phyloP scores from a whole-genome alignment of 2,888 invertebrate genomes.

The Hemicrepidius hirtus region DNA sequence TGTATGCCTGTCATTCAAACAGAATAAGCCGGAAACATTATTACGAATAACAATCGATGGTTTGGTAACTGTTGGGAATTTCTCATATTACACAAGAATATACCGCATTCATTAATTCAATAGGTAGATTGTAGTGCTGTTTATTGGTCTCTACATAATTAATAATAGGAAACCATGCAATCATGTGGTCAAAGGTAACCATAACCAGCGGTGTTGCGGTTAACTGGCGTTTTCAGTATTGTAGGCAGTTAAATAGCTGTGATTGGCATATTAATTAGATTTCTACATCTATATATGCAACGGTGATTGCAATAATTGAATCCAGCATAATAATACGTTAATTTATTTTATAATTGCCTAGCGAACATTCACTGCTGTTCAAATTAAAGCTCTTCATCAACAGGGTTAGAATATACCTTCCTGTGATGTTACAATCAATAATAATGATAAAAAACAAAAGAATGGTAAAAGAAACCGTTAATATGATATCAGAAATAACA shows the following conservation, averaged over 20 bases:
- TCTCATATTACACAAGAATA: neutral
- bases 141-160: constrained; percentile 44
- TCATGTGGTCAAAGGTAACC: constrained; percentile 44
- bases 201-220: constrained; percentile 42
- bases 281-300: constrained; percentile 37
- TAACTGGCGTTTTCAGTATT: constrained; percentile 51
- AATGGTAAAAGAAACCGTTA: neutral
- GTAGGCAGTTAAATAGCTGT: constrained; percentile 46
- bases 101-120: constrained; percentile 31
- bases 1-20: too few relatives aligned
- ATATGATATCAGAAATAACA: neutral
- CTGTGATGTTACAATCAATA: neutral
- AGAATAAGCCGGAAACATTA: too few relatives aligned
- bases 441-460: neutral
- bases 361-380: neutral
- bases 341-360: constrained; percentile 9
- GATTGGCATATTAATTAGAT: constrained; percentile 50
- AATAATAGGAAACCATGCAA: constrained; percentile 38
- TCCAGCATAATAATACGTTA: constrained; percentile 33
- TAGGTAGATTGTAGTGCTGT: constrained; percentile 28
- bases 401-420: neutral
- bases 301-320: constrained; percentile 32
- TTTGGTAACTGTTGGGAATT: neutral
- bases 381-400: constrained; percentile 9
- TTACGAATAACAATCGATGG: neutral